Base-by-base conservation (phyloP, 2,797 vertebrate species). In the Smutsia temminckii region DNA sequence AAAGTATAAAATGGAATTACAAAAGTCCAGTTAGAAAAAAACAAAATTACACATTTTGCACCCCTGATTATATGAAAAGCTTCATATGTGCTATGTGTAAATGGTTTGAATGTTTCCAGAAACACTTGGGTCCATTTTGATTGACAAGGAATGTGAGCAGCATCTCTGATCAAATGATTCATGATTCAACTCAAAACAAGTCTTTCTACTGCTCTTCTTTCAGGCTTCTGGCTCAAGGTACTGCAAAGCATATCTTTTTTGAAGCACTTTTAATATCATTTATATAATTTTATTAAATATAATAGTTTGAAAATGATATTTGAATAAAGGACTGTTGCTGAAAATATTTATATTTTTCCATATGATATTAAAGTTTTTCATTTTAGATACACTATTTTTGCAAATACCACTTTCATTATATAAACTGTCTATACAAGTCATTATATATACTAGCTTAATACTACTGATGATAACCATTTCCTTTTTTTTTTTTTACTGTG, bases 21-120 rank as follows among this genome's bases (percentile, higher is more conserved):
- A 71, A 87, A 90, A 94, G 16, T 75, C 40, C 46, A 64, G 1
- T 49, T 87, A 90, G 6, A 81, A 51, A 64, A 92, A 93, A 89
- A 23, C 3, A 49, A 79, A 75, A 12, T 63, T 64, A 17, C 7
- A 14, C 80, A 46, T 85, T 90, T 83, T 72, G 27, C 9, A 63
- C 6, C 20, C 23, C 68, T 92, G 25, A 78, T 77, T 72, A 57
- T 57, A 89, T 27, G 53, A 29, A 81, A 81, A 84, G 25, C 12
- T 27, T 69, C 8, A 51, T 34, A 68, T 51, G 29, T 75, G 13
- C 25, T 68, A 25, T 46, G 2, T 25, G n/a, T 27, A 72, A 66
- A 90, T 75, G 32, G 21, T 17, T 42, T 34, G 64, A 57, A 14
- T 29, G 13, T 69, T 55, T 53, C 32, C 34, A 40, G 23, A 85